Base-by-base conservation (phyloP, 2,888 invertebrate genomes). In the Diarsia dahlii region DNA sequence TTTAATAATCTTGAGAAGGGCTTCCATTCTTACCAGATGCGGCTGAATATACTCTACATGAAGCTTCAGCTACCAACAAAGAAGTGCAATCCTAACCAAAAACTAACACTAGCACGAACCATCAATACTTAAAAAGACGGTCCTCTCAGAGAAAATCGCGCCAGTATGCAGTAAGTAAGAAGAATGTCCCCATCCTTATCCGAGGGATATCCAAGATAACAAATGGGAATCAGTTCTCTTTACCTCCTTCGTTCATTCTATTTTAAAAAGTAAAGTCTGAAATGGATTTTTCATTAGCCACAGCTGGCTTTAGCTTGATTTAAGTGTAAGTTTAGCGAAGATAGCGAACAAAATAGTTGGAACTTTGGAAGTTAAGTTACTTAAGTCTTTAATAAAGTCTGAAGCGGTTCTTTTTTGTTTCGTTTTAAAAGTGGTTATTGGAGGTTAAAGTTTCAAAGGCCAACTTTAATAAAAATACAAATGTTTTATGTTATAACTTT, bases 241-340 rank as follows among this genome's bases (percentile, higher is more conserved):
- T 70, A 48, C 56, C 62, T 70, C 65, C 28, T 48, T 20, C 15
- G 46, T 46, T 60, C 62, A 71, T 71, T 66, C 34, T 73, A 74
- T 76, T 76, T 76, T 50, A 58, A 85, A 87, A 78, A 72, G 64
- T 69, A 78, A 84, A 84, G 68, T 76, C 60, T 18, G n/a, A 50
- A 64, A 76, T 72, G 74, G 75, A 78, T 87, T 84, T 87, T 80
- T 85, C 81, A 87, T 85, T 87, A 80, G 54, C 68, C 45, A 28
- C 58, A 2, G 56, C 28, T 34, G 70, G 70, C 71, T 78, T 73
- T 65, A 28, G 18, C 50, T 76, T 73, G 77, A 76, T 79, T 74
- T 76, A 75, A 87, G 85, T 79, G 72, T 76, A 72, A 87, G 85
- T 82, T 75, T 48, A 46, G 23, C 34, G 4, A 20, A 73, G 82